Percentiles rank a stretch among this genome's conserved stretches.
These are phyloP conservation scores for Aegypius monachus DNA, from an alignment of 2,113 vertebrate species.

Conservation along the genomic window DNA sequence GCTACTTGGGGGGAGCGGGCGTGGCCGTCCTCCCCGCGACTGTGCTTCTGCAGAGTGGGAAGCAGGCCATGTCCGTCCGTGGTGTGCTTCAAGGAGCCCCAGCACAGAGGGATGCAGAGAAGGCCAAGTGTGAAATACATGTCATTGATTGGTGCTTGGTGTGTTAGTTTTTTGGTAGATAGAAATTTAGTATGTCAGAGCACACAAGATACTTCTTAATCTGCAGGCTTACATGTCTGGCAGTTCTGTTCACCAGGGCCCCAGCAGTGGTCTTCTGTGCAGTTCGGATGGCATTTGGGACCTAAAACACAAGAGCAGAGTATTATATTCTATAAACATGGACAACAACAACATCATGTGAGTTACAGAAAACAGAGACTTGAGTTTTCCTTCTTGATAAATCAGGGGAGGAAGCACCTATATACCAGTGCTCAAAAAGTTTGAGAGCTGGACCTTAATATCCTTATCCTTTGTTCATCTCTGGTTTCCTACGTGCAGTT, in stretches of 20 bases:
- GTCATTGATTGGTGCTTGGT: not conserved
- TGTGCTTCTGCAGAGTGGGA: not conserved
- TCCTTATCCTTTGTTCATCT: not conserved
- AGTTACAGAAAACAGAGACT: not conserved
- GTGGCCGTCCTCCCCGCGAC: fast-evolving
- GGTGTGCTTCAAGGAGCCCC: not conserved
- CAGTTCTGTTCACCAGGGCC: constrained; percentile 84
- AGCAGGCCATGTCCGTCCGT: fast-evolving
- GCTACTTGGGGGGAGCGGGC: fast-evolving
- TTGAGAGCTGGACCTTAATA: not conserved
- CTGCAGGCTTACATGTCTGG: constrained; percentile 84
- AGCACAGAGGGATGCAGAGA: not conserved
- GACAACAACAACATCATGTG: not conserved
- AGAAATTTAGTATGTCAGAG: not conserved
- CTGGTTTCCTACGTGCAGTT: not conserved
- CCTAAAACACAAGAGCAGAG: constrained; percentile 64
- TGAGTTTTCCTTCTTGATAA: not conserved
- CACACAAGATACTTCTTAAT: not conserved
- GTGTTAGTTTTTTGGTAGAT: not conserved
- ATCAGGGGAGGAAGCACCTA: not conserved
- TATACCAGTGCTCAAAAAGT: not conserved
- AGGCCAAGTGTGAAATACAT: not conserved
- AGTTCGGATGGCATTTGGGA: constrained; percentile 80
- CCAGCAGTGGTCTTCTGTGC: constrained; percentile 90
- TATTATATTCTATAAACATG: not conserved